Evolutionary conservation across 2,797 vertebrate genomes (phyloP), one percentile per base, ranked within the genome.

Genomic region (Ceryle rudis): DNA sequence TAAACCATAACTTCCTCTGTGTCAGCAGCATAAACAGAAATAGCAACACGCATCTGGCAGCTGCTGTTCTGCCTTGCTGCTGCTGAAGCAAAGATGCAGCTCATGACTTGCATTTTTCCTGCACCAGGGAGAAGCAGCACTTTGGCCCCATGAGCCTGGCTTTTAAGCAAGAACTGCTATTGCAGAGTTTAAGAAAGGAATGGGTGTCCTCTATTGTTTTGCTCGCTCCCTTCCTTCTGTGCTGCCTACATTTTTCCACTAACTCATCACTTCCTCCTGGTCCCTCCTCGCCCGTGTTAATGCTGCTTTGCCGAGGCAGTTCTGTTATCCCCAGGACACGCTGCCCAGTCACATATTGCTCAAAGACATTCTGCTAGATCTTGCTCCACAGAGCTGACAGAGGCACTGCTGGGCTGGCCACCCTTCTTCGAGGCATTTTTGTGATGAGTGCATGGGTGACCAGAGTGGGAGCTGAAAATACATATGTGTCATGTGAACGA

Each of bases 11-110:
- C 91, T 58, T 93, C 47, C 80, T 49, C 90, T 35, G 65, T 81
- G 94, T 95, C 94, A 97, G 94, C 96, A 95, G 65, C 87, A 74
- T 23, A 3, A 66, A 54, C 88, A 95, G 79, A 91, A 96, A 95
- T 86, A 95, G 94, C 91, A 89, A 81, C 91, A 9, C 0, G 9
- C 91, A 85, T 55, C 89, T 92, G 93, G 85, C 91, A 90, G 94
- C 79, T 77, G 96, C 87, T 81, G 46, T 7, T 64, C 61, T 41
- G 81, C 13, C 84, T 39, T 6, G 14, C 5, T 25, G 85, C 85
- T 84, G 84, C 65, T 25, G 8, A 66, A 77, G 49, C 93, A 65
- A 69, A 72, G 87, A 25, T 11, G 52, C 79, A 71, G 87, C 52
- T 91, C 93, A 29, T 77, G 91, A 87, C 84, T 94, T 87, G 89